phyloP scores from a whole-genome alignment of 2,113 vertebrate genomes.

The Malaclemys terrapin region DNA sequence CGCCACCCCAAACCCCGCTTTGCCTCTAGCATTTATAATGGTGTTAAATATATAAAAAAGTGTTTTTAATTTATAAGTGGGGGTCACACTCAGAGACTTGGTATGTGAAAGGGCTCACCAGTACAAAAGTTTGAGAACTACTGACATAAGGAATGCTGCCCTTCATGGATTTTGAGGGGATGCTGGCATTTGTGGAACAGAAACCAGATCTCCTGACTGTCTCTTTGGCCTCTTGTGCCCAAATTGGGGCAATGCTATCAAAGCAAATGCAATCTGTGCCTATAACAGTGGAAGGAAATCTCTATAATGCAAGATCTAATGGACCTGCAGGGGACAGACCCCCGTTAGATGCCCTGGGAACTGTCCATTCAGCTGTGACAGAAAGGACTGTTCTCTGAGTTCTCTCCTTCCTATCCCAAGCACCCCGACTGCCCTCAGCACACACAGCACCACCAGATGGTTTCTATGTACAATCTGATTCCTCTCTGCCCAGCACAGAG shows the following conservation, averaged over 20 bases:
- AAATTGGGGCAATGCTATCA: background rate
- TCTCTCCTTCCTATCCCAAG: fast-evolving
- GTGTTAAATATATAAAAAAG: no score
- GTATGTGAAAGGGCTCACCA: no score
- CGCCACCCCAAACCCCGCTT: no score
- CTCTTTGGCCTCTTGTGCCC: background rate
- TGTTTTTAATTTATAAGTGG: no score
- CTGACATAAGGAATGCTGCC: background rate
- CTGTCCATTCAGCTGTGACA: fast-evolving
- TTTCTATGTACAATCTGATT: no score
- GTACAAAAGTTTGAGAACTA: no score
- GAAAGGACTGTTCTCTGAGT: background rate
- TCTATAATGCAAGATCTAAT: fast-evolving
- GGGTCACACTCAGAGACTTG: no score
- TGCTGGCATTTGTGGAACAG: background rate
- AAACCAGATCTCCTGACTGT: background rate
- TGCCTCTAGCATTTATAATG: no score
- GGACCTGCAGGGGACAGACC: background rate
- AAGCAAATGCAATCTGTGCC: background rate
- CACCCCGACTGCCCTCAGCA: fast-evolving
- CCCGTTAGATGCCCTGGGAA: fast-evolving
- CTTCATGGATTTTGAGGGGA: background rate
- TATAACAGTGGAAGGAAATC: fast-evolving
- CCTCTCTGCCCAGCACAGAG: background rate
- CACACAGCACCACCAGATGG: no score